Evolutionary conservation across 2,888 invertebrate species (phyloP).

Genomic region (Gryllus longicercus): DNA sequence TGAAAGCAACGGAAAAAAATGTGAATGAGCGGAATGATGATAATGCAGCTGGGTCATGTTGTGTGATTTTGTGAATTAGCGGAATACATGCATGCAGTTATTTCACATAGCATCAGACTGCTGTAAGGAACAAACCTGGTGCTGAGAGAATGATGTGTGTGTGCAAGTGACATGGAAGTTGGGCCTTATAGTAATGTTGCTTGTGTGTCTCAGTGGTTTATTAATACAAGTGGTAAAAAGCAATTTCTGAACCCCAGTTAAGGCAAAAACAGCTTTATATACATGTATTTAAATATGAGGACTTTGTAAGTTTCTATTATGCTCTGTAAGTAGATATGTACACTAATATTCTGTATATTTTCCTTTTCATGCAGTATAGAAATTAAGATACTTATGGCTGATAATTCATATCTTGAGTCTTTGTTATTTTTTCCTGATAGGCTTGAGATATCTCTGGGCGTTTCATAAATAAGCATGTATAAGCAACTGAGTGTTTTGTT

Average conservation of each 20-base stretch:
- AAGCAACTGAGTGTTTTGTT: background rate
- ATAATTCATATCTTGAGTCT: background rate
- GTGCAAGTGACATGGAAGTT: background rate
- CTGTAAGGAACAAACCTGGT: constrained; percentile 8
- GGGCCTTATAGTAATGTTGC: constrained; percentile 1
- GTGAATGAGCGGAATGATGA: constrained; percentile 29
- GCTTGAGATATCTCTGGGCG: background rate
- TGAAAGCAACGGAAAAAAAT: constrained; percentile 41
- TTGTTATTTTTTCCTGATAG: background rate
- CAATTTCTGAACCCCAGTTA: constrained; percentile 4
- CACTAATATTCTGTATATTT: constrained; percentile 1
- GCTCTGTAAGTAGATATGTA: background rate
- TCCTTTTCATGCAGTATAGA: background rate
- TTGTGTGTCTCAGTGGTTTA: constrained; percentile 3
- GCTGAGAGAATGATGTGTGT: background rate
- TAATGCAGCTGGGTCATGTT: constrained; percentile 26
- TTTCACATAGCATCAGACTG: constrained; percentile 8
- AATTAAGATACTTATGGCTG: background rate
- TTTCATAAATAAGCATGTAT: constrained; percentile 1
- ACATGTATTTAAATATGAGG: constrained; percentile 17
- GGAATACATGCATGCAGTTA: background rate
- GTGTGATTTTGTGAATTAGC: constrained; percentile 30
- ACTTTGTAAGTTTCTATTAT: constrained; percentile 17
- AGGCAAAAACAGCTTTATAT: constrained; percentile 17
- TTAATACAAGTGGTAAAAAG: background rate